These are phyloP conservation scores for Sebastiscus albofasciatus DNA, from an alignment of 2,797 vertebrate genomes.

Conservation along the genomic window DNA sequence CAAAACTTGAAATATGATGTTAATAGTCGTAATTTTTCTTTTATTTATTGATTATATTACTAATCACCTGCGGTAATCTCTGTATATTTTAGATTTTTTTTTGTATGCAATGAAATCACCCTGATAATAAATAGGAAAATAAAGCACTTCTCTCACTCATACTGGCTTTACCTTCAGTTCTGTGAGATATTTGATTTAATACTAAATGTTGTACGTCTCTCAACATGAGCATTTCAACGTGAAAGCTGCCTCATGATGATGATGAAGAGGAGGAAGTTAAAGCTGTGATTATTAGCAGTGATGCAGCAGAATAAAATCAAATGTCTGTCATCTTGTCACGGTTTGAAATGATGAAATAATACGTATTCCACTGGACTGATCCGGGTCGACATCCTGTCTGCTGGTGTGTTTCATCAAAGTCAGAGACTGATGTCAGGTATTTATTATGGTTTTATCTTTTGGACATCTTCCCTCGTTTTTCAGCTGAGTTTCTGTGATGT, in stretches of 20 bases:
- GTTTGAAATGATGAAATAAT: neutral
- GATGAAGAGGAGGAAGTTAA: neutral
- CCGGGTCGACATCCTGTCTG: neutral
- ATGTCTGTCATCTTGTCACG: neutral
- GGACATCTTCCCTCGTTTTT: neutral
- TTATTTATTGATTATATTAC: slow-evolving; percentile 67
- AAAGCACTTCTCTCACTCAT: neutral
- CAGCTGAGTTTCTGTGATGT: neutral
- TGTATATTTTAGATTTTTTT: slow-evolving; percentile 61
- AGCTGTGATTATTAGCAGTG: neutral
- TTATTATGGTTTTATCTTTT: neutral
- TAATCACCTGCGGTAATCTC: slow-evolving; percentile 21
- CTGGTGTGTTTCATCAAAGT: neutral
- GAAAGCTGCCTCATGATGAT: neutral
- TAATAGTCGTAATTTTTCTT: slow-evolving; percentile 31
- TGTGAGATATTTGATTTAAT: neutral
- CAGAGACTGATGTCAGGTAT: neutral
- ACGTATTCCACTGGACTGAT: neutral
- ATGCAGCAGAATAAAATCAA: neutral
- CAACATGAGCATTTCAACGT: neutral
- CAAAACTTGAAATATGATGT: slow-evolving; percentile 46
- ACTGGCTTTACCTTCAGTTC: neutral
- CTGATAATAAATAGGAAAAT: neutral
- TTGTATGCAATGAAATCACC: slow-evolving; percentile 40
- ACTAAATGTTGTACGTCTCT: neutral